phyloP scores from a whole-genome alignment of 2,113 vertebrate genomes.

The Odobenus rosmarus region DNA sequence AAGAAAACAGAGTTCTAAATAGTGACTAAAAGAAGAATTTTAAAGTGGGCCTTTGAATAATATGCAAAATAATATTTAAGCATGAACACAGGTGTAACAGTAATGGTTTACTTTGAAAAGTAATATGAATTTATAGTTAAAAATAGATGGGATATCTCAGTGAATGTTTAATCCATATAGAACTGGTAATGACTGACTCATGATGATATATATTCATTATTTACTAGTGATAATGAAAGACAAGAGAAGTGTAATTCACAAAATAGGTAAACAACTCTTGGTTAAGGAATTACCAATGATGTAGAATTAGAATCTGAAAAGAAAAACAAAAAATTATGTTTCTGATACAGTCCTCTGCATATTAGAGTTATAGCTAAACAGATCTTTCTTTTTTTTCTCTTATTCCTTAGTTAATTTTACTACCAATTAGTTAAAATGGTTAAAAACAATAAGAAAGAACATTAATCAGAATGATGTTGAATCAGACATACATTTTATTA shows the following conservation, averaged over 20 bases:
- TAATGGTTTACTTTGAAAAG: background rate
- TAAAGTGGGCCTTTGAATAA: background rate
- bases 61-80: background rate
- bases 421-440: background rate
- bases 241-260: background rate
- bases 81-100: background rate
- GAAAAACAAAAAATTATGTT: background rate
- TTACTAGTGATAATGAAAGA: background rate
- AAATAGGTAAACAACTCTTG: background rate
- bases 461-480: conserved; percentile 10
- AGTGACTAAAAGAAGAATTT: background rate
- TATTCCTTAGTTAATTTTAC: background rate
- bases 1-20: background rate
- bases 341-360: background rate
- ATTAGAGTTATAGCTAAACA: background rate
- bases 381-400: background rate
- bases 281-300: background rate
- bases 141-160: background rate
- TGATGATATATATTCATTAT: background rate
- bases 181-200: background rate
- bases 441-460: background rate
- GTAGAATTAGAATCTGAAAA: background rate
- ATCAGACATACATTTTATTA: background rate
- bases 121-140: background rate
- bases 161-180: background rate